Base-by-base conservation (phyloP, 2,888 invertebrate species). In the Conomelus anceps region DNA sequence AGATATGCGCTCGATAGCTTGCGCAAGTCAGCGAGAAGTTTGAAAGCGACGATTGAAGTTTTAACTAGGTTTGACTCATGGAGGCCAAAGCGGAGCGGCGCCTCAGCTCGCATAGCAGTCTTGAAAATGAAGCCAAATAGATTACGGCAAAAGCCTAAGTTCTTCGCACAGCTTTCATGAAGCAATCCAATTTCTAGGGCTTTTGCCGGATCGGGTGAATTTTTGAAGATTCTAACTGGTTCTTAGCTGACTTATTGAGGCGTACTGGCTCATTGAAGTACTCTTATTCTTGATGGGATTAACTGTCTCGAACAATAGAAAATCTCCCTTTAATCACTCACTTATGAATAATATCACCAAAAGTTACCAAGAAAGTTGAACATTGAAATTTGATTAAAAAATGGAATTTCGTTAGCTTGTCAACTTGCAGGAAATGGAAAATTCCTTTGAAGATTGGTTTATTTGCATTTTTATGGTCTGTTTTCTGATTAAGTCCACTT, bases 31-130 rank as follows among this genome's bases (percentile, higher is more conserved):
- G 63, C 63, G 4, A n/a, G 11, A 26, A 86, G 86, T 22, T 29
- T 24, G 86, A 11, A 86, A 86, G 86, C 29, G 86, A 26, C 29
- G 86, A 86, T 7, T 86, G 29, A 86, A 86, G 26, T 86, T 86
- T 86, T 86, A 86, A 86, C 29, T 86, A 24, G 24, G 86, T 23
- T 86, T 86, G n/a, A 86, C 63, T 63, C 1, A 4, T 20, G 13
- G 41, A 13, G 17, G 41, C 11, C 3, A 20, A 20, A 17, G 41
- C 3, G 3, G 3, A 20, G 34, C 9, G 34, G 34, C 4, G 17
- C 34, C 1, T 34, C 17, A 34, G 34, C 34, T n/a, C n/a, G 63
- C 63, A 63, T 63, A 63, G 63, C 63, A 63, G 63, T 63, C n/a
- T 63, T 13, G 13, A 63, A 63, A 63, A 63, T n/a, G 63, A n/a